Evolutionary conservation across 2,113 vertebrate genomes (phyloP).

Genomic region (Anoplopoma fimbria): DNA sequence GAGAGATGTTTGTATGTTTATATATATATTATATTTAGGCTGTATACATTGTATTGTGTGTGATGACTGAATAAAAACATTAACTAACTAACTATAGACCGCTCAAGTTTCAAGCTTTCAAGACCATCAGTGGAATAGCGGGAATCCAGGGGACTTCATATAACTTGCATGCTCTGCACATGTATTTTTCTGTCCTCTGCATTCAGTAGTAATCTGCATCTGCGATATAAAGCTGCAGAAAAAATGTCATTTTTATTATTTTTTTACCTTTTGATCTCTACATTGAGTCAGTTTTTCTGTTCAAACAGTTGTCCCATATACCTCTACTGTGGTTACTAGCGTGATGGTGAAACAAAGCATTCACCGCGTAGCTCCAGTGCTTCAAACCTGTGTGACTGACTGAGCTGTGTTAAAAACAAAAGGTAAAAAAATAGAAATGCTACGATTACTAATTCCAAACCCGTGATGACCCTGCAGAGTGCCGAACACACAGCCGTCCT

Average conservation of each 20-base stretch:
- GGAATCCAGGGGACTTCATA: too few species aligned
- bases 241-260: background rate
- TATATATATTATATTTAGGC: too few species aligned
- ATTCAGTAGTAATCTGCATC: too few species aligned
- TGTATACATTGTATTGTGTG: too few species aligned
- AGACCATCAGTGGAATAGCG: too few species aligned
- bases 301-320: background rate
- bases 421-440: background rate
- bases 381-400: slow-evolving; percentile 5
- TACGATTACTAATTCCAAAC: background rate
- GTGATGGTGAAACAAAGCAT: background rate
- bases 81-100: too few species aligned
- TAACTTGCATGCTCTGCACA: too few species aligned
- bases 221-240: background rate
- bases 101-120: too few species aligned
- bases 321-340: background rate
- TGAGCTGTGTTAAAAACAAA: slow-evolving; percentile 12
- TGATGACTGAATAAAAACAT: too few species aligned
- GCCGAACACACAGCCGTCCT: background rate
- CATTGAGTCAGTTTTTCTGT: background rate
- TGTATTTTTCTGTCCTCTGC: too few species aligned
- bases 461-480: background rate
- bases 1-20: too few species aligned
- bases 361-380: background rate
- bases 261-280: background rate